These are phyloP conservation scores for Drosophila parvula DNA, from an alignment of 1,140 invertebrate species.

Conservation along the genomic window DNA sequence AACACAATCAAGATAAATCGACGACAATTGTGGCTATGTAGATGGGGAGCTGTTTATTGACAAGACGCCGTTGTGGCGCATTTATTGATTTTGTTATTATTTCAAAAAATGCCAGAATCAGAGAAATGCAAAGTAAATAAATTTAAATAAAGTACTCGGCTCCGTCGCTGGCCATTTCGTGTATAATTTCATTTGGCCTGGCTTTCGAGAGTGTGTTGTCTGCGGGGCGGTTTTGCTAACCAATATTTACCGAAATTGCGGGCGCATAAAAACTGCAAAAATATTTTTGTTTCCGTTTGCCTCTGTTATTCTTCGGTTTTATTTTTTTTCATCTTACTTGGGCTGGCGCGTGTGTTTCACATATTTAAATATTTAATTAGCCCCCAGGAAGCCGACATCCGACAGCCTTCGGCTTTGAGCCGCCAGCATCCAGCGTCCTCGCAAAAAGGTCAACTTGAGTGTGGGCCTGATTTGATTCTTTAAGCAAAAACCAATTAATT, in stretches of 20 bases:
- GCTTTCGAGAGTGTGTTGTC: background rate
- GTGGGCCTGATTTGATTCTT: conserved; percentile 52
- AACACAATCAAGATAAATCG: conserved; percentile 78
- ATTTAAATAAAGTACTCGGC: conserved; percentile 48
- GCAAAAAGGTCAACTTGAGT: conserved; percentile 33
- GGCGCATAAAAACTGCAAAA: conserved; percentile 53
- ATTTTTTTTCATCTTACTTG: conserved; percentile 17
- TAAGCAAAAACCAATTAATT: conserved; percentile 77
- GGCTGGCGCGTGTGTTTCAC: conserved; percentile 43
- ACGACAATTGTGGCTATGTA: conserved; percentile 67
- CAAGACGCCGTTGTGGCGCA: conserved; percentile 62
- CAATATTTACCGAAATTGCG: conserved; percentile 50
- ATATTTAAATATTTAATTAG: conserved; percentile 80
- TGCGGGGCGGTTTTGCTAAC: conserved; percentile 10
- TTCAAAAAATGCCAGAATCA: conserved; percentile 23
- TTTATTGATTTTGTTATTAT: conserved; percentile 81
- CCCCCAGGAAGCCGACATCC: conserved; percentile 35
- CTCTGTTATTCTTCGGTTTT: conserved; percentile 27
- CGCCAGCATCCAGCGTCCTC: background rate
- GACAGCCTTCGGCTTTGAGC: conserved; percentile 7
- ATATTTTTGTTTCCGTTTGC: conserved; percentile 42
- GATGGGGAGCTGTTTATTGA: conserved; percentile 57
- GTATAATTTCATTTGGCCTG: conserved; percentile 40
- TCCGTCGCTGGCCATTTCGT: conserved; percentile 30
- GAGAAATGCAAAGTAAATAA: conserved; percentile 46